A percentile compares a stretch with the other conserved stretches of the same genome.
Evolutionary conservation across 2,113 vertebrate genomes (phyloP).

Genomic region (Garra rufa): DNA sequence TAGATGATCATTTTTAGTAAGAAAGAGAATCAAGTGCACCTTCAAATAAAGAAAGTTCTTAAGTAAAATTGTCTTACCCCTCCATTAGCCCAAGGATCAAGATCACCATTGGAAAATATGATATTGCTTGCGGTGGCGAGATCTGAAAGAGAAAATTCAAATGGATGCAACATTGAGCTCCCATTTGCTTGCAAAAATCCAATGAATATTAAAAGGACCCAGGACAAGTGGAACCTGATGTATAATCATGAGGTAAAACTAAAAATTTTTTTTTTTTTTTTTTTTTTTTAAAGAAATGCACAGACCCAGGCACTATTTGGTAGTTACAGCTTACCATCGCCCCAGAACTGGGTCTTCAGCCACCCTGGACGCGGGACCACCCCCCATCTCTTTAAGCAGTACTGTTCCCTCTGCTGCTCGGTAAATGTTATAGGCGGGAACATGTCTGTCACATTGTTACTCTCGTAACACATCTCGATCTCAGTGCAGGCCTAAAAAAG

Average conservation of each 20-base stretch:
- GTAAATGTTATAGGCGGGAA: slow-evolving; percentile 87
- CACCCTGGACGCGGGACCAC: slow-evolving; percentile 81
- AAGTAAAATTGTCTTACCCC: slow-evolving; percentile 78
- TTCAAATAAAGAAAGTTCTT: neutral
- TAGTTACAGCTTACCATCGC: slow-evolving; percentile 69
- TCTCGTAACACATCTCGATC: slow-evolving; percentile 85
- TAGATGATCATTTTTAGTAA: neutral
- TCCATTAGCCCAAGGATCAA: slow-evolving; percentile 94
- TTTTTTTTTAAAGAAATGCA: neutral
- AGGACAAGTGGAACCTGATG: neutral
- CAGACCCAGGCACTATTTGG: neutral
- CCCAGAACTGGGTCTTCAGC: slow-evolving; percentile 86
- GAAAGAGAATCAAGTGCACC: neutral
- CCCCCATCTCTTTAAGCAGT: slow-evolving; percentile 84
- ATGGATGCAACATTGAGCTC: slow-evolving; percentile 10
- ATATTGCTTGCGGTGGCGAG: slow-evolving; percentile 88
- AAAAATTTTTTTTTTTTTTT: neutral
- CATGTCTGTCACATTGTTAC: slow-evolving; percentile 90
- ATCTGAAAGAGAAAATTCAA: slow-evolving; percentile 71
- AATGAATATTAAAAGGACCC: slow-evolving; percentile 14
- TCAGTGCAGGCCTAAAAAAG: slow-evolving; percentile 89
- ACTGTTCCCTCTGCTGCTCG: slow-evolving; percentile 69
- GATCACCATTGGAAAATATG: slow-evolving; percentile 93
- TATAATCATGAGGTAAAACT: neutral
- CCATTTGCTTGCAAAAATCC: neutral